Conservation (phyloP, 1,140 invertebrate species). For the Aphidius gifuensis region DNA sequence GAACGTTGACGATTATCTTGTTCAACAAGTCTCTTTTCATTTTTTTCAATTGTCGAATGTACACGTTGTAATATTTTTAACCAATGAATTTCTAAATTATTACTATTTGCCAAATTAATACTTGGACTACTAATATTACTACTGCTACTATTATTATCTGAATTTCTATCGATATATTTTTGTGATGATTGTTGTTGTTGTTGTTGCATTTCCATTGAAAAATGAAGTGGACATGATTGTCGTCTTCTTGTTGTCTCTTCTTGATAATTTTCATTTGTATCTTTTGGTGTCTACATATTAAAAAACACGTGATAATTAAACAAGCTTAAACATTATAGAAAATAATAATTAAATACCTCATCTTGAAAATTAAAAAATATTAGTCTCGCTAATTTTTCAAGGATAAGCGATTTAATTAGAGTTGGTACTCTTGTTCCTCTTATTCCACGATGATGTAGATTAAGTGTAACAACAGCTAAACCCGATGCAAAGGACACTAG, state of each 20-base stretch:
- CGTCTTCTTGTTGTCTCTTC: slow-evolving; percentile 35
- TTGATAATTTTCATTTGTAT: slow-evolving; percentile 8
- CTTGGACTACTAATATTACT: slow-evolving; percentile 37
- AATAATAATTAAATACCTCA: slow-evolving; percentile 24
- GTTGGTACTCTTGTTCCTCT: slow-evolving; percentile 73
- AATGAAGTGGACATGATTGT: slow-evolving; percentile 42
- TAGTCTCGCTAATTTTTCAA: slow-evolving; percentile 63
- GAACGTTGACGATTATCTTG: slow-evolving; percentile 66
- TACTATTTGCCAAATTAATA: slow-evolving; percentile 29
- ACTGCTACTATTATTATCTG: slow-evolving; percentile 34
- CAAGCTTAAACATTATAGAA: neutral
- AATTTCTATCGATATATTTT: slow-evolving; percentile 33
- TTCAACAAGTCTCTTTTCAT: slow-evolving; percentile 65
- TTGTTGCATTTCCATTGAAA: slow-evolving; percentile 30
- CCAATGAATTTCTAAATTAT: slow-evolving; percentile 58
- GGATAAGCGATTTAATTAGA: slow-evolving; percentile 65
- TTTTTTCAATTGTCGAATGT: slow-evolving; percentile 68
- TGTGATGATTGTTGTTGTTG: slow-evolving; percentile 34
- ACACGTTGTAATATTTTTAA: slow-evolving; percentile 65
- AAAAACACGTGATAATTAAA: neutral
- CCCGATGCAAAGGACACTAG: slow-evolving; percentile 86
- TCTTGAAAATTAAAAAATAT: slow-evolving; percentile 55
- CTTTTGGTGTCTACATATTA: slow-evolving; percentile 10
- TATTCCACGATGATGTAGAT: slow-evolving; percentile 82
- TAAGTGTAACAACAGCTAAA: slow-evolving; percentile 79